Conservation (phyloP, 2,888 invertebrate genomes). For the Cheilosia grossa region DNA sequence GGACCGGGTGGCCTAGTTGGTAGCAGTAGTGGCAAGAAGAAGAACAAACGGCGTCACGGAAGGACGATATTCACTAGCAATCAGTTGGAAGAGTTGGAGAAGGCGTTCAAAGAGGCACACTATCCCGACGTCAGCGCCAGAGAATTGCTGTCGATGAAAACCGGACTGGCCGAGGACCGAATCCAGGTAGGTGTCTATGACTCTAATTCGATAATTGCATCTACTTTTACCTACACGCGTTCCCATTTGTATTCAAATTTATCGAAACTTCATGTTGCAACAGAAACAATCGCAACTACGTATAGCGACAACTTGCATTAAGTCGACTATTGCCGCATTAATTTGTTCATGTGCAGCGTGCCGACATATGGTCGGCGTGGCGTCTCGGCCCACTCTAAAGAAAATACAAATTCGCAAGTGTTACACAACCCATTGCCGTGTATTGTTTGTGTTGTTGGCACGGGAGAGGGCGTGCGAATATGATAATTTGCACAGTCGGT, state of each 20-base stretch:
- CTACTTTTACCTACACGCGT: conserved; percentile 25
- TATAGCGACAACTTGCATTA: conserved; percentile 12
- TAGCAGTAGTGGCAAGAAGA: conserved; percentile 89
- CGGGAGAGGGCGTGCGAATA: conserved; percentile 30
- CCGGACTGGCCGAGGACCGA: conserved; percentile 95
- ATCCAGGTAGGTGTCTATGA: conserved; percentile 90
- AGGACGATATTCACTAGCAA: conserved; percentile 99
- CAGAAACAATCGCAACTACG: conserved; percentile 26
- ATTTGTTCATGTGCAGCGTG: conserved; percentile 11
- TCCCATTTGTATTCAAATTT: conserved; percentile 32
- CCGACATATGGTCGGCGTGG: conserved; percentile 2
- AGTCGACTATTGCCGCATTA: conserved; percentile 45
- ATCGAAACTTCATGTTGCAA: conserved; percentile 16
- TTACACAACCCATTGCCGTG: conserved; percentile 14
- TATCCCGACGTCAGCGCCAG: conserved; percentile 99
- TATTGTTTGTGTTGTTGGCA: background rate
- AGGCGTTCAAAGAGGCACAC: conserved; percentile 99
- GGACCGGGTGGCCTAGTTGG: conserved; percentile 77
- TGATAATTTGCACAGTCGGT: conserved; percentile 3
- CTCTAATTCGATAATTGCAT: background rate
- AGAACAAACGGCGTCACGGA: conserved; percentile 96
- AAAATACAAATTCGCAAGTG: conserved; percentile 21
- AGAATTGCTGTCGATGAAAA: conserved; percentile 95
- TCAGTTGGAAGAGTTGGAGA: conserved; percentile 99
- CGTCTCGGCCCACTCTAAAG: conserved; percentile 28